phyloP scores from a whole-genome alignment of 2,888 invertebrate species.

The Lamellibrachia satsuma region DNA sequence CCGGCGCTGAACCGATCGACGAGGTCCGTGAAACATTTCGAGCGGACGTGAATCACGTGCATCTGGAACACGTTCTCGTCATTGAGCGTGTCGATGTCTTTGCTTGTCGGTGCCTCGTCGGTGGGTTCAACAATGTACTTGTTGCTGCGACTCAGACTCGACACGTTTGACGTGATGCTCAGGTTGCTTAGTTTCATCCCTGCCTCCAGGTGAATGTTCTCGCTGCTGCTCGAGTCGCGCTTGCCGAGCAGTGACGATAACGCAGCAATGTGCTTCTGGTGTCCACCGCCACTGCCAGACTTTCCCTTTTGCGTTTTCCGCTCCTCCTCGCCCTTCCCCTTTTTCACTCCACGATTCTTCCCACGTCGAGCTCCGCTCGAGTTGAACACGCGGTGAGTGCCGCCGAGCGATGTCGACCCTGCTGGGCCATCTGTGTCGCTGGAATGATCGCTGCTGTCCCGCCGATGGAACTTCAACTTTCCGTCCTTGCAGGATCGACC shows the following conservation, averaged over 20 bases:
- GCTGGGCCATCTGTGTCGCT: slow-evolving; percentile 63
- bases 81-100: slow-evolving; percentile 40
- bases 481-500: slow-evolving; percentile 57
- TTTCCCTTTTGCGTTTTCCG: slow-evolving; percentile 13
- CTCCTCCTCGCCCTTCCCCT: not conserved
- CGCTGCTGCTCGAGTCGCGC: slow-evolving; percentile 17
- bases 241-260: slow-evolving; percentile 28
- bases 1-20: slow-evolving; percentile 37
- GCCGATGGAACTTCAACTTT: slow-evolving; percentile 51
- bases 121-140: slow-evolving; percentile 49
- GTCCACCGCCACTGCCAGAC: not conserved
- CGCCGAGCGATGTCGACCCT: slow-evolving; percentile 25
- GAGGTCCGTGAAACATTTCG: slow-evolving; percentile 46
- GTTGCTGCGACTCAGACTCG: slow-evolving; percentile 48
- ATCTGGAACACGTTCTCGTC: slow-evolving; percentile 42
- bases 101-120: slow-evolving; percentile 30
- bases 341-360: not conserved
- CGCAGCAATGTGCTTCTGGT: not conserved
- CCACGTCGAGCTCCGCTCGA: not conserved
- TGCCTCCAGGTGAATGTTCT: slow-evolving; percentile 8
- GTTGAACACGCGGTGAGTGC: slow-evolving; percentile 20
- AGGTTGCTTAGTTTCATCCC: slow-evolving; percentile 42
- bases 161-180: slow-evolving; percentile 46
- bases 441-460: slow-evolving; percentile 64
- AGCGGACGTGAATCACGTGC: slow-evolving; percentile 41